Conservation (phyloP, 2,888 invertebrate genomes). For the Tetranychus truncatus region DNA sequence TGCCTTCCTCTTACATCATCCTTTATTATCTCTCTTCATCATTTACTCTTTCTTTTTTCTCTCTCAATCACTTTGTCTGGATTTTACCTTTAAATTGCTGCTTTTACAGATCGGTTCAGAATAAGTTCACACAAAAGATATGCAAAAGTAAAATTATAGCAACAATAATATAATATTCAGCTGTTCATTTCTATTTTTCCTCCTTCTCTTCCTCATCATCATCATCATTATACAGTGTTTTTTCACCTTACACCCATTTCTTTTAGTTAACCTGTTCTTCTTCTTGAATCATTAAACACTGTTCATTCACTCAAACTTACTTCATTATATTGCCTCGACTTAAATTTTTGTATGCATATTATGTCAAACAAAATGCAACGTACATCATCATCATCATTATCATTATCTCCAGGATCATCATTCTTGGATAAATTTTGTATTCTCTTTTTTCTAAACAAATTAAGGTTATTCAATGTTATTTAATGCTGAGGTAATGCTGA, state of each 20-base stretch:
- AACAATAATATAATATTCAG: not conserved
- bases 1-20: not conserved
- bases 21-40: not conserved
- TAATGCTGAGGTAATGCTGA: too few relatives aligned
- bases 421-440: not conserved
- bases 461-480: not conserved
- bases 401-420: not conserved
- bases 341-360: not conserved
- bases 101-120: not conserved
- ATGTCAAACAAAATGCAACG: not conserved
- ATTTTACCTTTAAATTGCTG: not conserved
- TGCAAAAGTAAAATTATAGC: not conserved
- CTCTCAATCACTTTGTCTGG: not conserved
- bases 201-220: not conserved
- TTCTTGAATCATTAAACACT: not conserved
- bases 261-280: not conserved
- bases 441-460: not conserved
- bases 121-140: not conserved
- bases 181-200: not conserved
- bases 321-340: not conserved
- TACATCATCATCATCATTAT: not conserved
- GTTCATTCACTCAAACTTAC: not conserved
- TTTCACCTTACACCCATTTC: not conserved
- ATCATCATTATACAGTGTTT: not conserved
- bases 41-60: not conserved